Base-by-base conservation (phyloP, 1,140 invertebrate genomes). In the Drosophila bocqueti region DNA sequence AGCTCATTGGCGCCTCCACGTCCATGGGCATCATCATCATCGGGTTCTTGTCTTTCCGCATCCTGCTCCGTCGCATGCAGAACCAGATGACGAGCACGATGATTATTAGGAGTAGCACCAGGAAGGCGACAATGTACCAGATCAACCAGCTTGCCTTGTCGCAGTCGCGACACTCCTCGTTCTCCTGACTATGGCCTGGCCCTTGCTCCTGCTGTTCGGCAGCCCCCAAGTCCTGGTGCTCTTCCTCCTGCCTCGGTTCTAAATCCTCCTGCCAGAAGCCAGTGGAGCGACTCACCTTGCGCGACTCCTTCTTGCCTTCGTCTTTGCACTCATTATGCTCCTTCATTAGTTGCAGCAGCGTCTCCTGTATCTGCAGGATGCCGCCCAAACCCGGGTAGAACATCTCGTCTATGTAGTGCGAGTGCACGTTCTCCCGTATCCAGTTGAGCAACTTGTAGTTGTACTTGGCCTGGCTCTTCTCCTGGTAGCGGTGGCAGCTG, bases 311-410 rank as follows among this genome's bases (percentile, higher is more conserved):
- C 16, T 40, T 15, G 18, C 55, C 49, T 3, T n/a, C 21, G 0
- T 24, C 54, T 11, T 16, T 10, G 21, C 9, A 4, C 1, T 7
- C 8, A 1, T 60, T 36, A 8, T 16, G 13, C 16, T 75, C 64
- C 1, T 47, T 16, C 1, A 18, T 9, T 4, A 21, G 10, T 1
- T 2, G 18, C n/a, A 46, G 1, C 1, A 92, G 46, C 15, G 65
- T 55, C 49, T 90, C 82, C 13, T 83, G 74, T 31, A 93, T 73
- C 52, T 86, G 77, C 40, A 93, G 46, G 0, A 92, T 63, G 1
- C 84, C 92, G 0, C 91, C 92, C 40, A 93, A 61, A 0, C 91
- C 92, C 7, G 92, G 92, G 80, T 93, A 93, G 63, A 93, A 91
- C 16, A 75, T 29, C 21, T 91, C 86, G 52, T 93, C 92, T 2